phyloP scores from a whole-genome alignment of 2,888 invertebrate genomes.

The Panopea generosa region DNA sequence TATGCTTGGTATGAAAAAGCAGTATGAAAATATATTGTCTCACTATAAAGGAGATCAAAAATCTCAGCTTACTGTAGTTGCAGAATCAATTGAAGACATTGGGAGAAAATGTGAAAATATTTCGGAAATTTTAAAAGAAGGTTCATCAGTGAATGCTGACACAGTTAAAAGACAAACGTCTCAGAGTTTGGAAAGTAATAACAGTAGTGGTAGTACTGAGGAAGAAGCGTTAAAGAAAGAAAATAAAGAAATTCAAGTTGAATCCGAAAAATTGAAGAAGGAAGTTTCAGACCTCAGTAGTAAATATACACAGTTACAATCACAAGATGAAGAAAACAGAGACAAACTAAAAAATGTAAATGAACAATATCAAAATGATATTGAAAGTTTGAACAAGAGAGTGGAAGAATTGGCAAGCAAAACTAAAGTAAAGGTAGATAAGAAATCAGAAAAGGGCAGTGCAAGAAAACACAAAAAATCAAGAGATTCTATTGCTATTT shows the following conservation, averaged over 20 bases:
- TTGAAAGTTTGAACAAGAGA: constrained; percentile 92
- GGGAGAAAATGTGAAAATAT: constrained; percentile 72
- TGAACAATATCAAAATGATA: constrained; percentile 88
- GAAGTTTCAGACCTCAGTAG: constrained; percentile 68
- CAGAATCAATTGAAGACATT: constrained; percentile 71
- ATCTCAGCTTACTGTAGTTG: constrained; percentile 58
- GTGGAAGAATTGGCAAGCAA: constrained; percentile 91
- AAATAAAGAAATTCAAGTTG: constrained; percentile 69
- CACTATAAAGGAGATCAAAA: constrained; percentile 63
- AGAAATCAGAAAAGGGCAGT: constrained; percentile 7
- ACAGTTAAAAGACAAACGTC: constrained; percentile 31
- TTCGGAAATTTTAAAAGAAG: constrained; percentile 74
- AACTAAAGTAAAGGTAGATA: constrained; percentile 35
- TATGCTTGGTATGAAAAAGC: constrained; percentile 67
- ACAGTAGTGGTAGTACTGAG: constrained; percentile 52
- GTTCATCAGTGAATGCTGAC: constrained; percentile 35
- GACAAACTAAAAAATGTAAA: constrained; percentile 87
- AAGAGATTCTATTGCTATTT: constrained; percentile 34
- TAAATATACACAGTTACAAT: constrained; percentile 67
- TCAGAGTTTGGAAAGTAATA: constrained; percentile 12
- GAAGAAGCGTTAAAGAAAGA: constrained; percentile 70
- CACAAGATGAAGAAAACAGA: constrained; percentile 71
- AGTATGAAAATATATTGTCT: constrained; percentile 68
- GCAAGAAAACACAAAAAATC: constrained; percentile 27
- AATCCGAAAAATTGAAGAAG: constrained; percentile 72